phyloP scores from a whole-genome alignment of 2,113 vertebrate species.

The Morone saxatilis region DNA sequence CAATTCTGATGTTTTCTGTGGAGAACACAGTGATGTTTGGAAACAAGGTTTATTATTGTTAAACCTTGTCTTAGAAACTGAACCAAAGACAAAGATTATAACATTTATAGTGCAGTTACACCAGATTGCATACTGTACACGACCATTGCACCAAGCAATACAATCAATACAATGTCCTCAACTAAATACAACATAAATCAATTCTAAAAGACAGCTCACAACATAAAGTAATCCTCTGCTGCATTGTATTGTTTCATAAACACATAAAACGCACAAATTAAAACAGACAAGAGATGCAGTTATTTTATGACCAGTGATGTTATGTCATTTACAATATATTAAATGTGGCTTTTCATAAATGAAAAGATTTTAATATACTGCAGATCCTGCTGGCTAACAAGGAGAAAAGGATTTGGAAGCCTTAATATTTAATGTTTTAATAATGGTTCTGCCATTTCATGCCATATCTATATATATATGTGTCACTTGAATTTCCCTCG shows the following conservation, averaged over 20 bases:
- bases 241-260: conserved; percentile 36
- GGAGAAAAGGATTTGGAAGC: neutral
- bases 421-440: conserved; percentile 58
- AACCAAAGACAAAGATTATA: neutral
- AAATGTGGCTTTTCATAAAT: neutral
- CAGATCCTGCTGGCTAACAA: conserved; percentile 4
- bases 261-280: conserved; percentile 2
- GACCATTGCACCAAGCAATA: neutral
- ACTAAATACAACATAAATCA: conserved; percentile 18
- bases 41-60: neutral
- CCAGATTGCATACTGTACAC: neutral
- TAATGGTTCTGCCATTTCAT: conserved; percentile 52
- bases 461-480: neutral
- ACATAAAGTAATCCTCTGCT: conserved; percentile 22
- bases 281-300: neutral
- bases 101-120: neutral
- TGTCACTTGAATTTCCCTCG: no score
- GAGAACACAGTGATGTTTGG: neutral
- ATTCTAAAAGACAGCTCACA: conserved; percentile 22
- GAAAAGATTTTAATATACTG: conserved; percentile 15
- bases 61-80: neutral
- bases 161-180: neutral
- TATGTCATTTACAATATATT: conserved; percentile 1
- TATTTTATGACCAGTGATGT: conserved; percentile 3
- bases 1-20: neutral